phyloP scores from a whole-genome alignment of 1,140 invertebrate genomes.

The Brachionus angularis region DNA sequence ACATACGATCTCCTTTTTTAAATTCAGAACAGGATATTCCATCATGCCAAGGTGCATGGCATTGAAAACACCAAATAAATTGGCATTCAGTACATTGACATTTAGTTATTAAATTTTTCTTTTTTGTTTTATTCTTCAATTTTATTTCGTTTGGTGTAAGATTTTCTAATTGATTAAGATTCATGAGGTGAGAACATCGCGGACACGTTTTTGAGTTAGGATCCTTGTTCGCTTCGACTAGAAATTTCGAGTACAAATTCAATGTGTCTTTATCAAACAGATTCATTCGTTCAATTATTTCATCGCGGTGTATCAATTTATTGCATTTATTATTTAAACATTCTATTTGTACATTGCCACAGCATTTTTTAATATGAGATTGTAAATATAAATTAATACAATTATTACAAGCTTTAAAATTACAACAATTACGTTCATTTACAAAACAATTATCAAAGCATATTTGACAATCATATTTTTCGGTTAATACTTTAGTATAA shows the following conservation, averaged over 20 bases:
- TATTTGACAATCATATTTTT: neutral
- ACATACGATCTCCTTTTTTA: constrained; percentile 55
- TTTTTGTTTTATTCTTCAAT: constrained; percentile 46
- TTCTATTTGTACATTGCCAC: constrained; percentile 50
- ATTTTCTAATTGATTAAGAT: constrained; percentile 33
- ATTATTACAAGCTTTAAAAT: constrained; percentile 46
- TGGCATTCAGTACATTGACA: constrained; percentile 52
- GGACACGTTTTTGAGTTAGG: constrained; percentile 58
- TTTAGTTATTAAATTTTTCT: constrained; percentile 46
- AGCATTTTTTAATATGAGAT: constrained; percentile 44
- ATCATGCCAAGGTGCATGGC: constrained; percentile 58
- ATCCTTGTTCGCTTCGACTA: constrained; percentile 56
- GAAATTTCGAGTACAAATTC: constrained; percentile 54
- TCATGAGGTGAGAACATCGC: constrained; percentile 51
- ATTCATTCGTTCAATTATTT: constrained; percentile 51
- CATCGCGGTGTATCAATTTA: constrained; percentile 52
- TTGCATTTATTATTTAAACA: constrained; percentile 53
- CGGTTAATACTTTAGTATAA: neutral
- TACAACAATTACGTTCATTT: constrained; percentile 46
- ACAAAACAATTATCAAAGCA: neutral
- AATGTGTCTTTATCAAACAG: constrained; percentile 44
- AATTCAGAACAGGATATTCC: constrained; percentile 57
- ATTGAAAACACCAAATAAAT: constrained; percentile 58
- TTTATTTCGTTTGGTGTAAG: neutral
- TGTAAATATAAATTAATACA: constrained; percentile 47